Conservation (phyloP, 2,113 vertebrate species). For the Sturnira hondurensis region DNA sequence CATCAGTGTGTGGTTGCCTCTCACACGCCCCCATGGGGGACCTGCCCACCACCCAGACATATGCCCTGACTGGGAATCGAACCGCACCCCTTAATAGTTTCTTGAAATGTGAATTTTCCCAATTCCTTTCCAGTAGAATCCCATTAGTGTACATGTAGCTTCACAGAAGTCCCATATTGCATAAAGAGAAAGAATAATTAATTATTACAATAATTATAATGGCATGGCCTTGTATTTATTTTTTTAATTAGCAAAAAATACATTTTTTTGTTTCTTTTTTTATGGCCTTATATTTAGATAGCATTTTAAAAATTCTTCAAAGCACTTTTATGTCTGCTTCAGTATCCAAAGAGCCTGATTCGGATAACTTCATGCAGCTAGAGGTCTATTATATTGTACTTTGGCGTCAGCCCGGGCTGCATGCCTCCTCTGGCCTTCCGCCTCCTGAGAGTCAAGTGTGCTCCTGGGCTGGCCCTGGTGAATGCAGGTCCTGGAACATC, state of each 20-base stretch:
- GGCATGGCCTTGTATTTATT: not conserved
- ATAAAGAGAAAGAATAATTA: constrained; percentile 12
- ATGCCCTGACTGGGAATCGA: too few relatives aligned
- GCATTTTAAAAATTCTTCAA: constrained; percentile 34
- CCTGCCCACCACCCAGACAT: too few relatives aligned
- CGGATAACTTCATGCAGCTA: not conserved
- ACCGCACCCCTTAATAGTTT: not conserved
- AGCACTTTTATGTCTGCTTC: not conserved
- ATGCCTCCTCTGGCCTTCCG: not conserved
- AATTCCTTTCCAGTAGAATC: not conserved
- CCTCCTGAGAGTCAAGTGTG: not conserved
- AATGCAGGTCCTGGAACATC: not conserved
- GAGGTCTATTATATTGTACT: not conserved
- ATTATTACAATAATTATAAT: not conserved
- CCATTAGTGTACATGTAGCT: not conserved
- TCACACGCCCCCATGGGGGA: too few relatives aligned
- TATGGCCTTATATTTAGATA: not conserved
- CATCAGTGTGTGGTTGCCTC: too few relatives aligned
- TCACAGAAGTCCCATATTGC: not conserved
- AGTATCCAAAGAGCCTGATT: not conserved
- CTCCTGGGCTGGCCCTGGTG: not conserved
- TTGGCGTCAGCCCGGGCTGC: not conserved
- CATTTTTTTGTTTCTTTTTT: not conserved
- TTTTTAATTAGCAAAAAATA: not conserved
- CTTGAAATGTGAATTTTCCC: not conserved